phyloP scores from a whole-genome alignment of 1,140 invertebrate genomes.

The Aphelenchoides besseyi region DNA sequence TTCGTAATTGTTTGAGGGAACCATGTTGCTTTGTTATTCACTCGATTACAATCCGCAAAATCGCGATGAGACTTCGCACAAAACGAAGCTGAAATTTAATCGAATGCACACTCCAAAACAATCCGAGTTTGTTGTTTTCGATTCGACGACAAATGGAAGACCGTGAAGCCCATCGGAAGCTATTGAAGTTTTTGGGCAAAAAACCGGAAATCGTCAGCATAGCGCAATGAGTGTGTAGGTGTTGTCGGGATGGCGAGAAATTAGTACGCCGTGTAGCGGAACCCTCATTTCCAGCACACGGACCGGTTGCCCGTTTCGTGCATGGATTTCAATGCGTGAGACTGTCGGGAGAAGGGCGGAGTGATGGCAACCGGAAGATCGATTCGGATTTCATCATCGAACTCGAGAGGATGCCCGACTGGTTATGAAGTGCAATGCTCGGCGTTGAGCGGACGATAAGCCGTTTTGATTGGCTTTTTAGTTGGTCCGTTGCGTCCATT shows the following conservation, averaged over 20 bases:
- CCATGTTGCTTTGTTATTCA: background rate
- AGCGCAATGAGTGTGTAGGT: background rate
- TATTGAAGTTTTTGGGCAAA: background rate
- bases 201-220: constrained; percentile 1
- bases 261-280: constrained; percentile 1
- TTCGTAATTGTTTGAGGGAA: background rate
- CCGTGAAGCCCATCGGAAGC: background rate
- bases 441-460: background rate
- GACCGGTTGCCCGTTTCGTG: too few relatives aligned
- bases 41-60: too few relatives aligned
- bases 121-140: background rate
- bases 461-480: background rate
- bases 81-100: background rate
- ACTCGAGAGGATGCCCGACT: background rate
- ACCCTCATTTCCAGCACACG: background rate
- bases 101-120: background rate
- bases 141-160: background rate
- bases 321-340: too few relatives aligned
- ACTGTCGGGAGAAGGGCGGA: background rate
- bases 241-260: background rate
- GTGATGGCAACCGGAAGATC: background rate
- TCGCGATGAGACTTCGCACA: background rate
- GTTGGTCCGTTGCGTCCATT: background rate
- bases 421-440: background rate
- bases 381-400: constrained; percentile 2